Evolutionary conservation across 2,797 vertebrate species (phyloP), one percentile per base, ranked within the genome.

Genomic region (Ambastaia sidthimunki): DNA sequence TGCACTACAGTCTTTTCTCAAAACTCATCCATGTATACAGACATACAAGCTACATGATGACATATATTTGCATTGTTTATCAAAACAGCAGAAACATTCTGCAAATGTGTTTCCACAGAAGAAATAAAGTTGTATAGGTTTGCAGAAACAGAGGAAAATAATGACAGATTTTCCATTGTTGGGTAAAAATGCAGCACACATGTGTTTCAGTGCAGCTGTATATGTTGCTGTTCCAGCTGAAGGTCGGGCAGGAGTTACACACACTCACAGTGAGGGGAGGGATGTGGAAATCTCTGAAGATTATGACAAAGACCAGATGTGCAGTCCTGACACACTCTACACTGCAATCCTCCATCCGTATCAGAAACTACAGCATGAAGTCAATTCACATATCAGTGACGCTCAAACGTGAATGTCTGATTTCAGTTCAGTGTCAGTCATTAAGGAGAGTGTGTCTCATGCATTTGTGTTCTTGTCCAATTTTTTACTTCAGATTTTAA

Each of bases 171-270:
- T 23, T 5, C 6, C 41, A 19, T 67, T 67, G 7, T 37, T 37
- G 34, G 34, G 1, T 21, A 41, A 67, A 13, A 25, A 44, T 73
- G 16, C 63, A 71, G 73, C 52, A 63, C 19, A 15, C 18, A 52
- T 41, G 60, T 21, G 18, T 71, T 52, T 81, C 85, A 84, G 87
- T 80, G 84, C 89, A 93, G 89, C 92, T 93, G 87, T 59, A 80
- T 84, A 85, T 13, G 88, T 89, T 92, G 82, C 84, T 91, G 86
- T 88, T 80, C 89, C 86, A 90, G 86, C 88, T 91, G 88, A 89
- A 89, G 85, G 78, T 77, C 85, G 89, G 90, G 89, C 89, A 84
- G 80, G 67, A 84, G 76, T 62, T 62, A 81, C 83, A 84, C 83
- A 88, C 82, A 76, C 66, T 81, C 84, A 13, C 7, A 23, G 37